These are phyloP conservation scores for Yoshiicerus persimilis DNA, from an alignment of 1,140 invertebrate species.

Conservation along the genomic window DNA sequence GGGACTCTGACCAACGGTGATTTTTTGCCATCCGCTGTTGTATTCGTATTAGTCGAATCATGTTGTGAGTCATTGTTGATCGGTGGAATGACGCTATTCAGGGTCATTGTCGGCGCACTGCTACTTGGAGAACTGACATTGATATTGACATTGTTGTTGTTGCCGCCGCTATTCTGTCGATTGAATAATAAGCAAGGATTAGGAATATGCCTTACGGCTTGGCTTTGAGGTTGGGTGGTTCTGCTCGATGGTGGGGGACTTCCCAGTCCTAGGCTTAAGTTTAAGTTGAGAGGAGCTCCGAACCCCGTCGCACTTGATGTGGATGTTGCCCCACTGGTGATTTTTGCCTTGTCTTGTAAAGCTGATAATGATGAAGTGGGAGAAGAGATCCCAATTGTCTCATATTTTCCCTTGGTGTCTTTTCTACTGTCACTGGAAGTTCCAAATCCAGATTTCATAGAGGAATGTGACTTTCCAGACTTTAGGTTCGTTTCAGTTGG, in stretches of 20 bases:
- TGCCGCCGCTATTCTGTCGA: slow-evolving; percentile 43
- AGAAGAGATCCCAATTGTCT: neutral
- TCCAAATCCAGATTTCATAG: neutral
- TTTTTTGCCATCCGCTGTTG: neutral
- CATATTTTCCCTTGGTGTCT: neutral
- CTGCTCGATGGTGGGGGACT: slow-evolving; percentile 21
- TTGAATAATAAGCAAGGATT: slow-evolving; percentile 53
- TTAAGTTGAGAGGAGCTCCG: slow-evolving; percentile 6
- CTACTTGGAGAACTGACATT: neutral
- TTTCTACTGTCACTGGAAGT: neutral
- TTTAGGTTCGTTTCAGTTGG: neutral
- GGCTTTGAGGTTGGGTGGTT: slow-evolving; percentile 52
- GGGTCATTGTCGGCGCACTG: neutral
- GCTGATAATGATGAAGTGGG: neutral
- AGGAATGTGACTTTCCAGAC: neutral
- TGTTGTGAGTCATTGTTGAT: slow-evolving; percentile 7
- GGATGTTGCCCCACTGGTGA: neutral
- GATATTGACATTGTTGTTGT: slow-evolving; percentile 2
- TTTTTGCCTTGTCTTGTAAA: neutral
- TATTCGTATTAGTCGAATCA: neutral
- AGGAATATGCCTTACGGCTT: slow-evolving; percentile 54
- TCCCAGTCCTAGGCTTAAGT: neutral
- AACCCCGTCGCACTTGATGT: neutral
- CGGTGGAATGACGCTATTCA: neutral
- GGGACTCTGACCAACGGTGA: neutral